Percentiles rank a stretch among this genome's conserved stretches.
Conservation (phyloP, 2,113 vertebrate species). For the Phalacrocorax pelagicus region DNA sequence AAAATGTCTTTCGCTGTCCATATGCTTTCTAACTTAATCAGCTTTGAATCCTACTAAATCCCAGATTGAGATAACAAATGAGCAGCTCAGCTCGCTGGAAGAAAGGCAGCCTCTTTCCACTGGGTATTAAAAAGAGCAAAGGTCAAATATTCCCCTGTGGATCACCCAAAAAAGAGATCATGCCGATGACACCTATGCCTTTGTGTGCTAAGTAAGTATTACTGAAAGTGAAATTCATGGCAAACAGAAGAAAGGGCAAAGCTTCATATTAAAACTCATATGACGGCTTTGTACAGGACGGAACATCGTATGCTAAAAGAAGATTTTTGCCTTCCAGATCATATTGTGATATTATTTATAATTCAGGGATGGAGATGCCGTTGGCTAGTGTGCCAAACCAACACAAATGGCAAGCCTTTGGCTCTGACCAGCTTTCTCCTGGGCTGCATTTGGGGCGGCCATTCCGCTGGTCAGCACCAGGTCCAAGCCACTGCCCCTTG, state of each 20-base stretch:
- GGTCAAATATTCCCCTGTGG: slow-evolving; percentile 50
- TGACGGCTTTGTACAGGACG: neutral
- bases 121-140: slow-evolving; percentile 43
- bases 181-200: neutral
- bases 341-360: neutral
- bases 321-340: neutral
- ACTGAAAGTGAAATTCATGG: neutral
- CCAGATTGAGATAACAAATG: slow-evolving; percentile 87
- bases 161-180: slow-evolving; percentile 37
- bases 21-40: slow-evolving; percentile 87
- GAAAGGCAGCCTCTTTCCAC: slow-evolving; percentile 64
- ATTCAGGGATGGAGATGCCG: neutral
- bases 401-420: neutral
- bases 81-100: slow-evolving; percentile 73
- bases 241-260: neutral
- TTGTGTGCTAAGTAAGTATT: neutral
- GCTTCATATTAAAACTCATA: neutral
- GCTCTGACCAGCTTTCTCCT: neutral
- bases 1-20: slow-evolving; percentile 82
- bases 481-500: neutral
- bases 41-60: slow-evolving; percentile 88
- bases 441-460: neutral
- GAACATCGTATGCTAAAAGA: slow-evolving; percentile 9
- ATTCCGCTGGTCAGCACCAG: neutral
- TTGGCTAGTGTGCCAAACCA: neutral